Conservation (phyloP, 2,888 invertebrate genomes). For the Cloeon dipterum region DNA sequence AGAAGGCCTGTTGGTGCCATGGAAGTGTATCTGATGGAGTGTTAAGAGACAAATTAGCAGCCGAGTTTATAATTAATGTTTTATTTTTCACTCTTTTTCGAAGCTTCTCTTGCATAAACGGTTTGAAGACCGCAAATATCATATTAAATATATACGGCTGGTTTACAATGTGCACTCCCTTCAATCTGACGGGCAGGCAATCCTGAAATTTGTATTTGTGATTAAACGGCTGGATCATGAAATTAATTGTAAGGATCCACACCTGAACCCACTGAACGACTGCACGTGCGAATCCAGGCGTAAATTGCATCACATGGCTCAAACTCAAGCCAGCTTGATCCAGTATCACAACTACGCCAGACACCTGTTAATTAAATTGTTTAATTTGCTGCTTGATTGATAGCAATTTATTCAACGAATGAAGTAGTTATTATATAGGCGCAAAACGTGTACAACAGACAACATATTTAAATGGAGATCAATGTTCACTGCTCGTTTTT, state of each 20-base stretch:
- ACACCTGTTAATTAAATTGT: too few species aligned
- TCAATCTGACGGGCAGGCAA: slow-evolving; percentile 58
- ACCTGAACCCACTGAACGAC: slow-evolving; percentile 8
- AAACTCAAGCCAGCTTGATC: slow-evolving; percentile 54
- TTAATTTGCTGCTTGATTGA: too few species aligned
- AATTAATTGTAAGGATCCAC: too few species aligned
- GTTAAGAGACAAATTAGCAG: too few species aligned
- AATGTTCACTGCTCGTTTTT: too few species aligned
- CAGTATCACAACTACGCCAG: slow-evolving; percentile 46
- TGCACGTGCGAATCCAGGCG: slow-evolving; percentile 27
- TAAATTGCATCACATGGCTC: slow-evolving; percentile 48
- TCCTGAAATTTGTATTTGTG: slow-evolving; percentile 26
- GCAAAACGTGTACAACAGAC: too few species aligned
- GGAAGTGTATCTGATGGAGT: slow-evolving; percentile 42
- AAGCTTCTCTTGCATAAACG: slow-evolving; percentile 65
- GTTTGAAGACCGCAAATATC: slow-evolving; percentile 66
- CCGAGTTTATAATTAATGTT: too few species aligned
- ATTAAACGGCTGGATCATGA: too few species aligned
- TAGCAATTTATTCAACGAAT: too few species aligned
- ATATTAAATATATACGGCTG: slow-evolving; percentile 72
- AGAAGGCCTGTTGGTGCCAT: slow-evolving; percentile 39
- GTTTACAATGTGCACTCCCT: slow-evolving; percentile 70
- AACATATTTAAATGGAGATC: too few species aligned
- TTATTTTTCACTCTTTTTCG: slow-evolving; percentile 53
- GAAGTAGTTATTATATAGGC: too few species aligned